Base-by-base conservation (phyloP, 2,797 vertebrate genomes). In the Muscicapa striata region DNA sequence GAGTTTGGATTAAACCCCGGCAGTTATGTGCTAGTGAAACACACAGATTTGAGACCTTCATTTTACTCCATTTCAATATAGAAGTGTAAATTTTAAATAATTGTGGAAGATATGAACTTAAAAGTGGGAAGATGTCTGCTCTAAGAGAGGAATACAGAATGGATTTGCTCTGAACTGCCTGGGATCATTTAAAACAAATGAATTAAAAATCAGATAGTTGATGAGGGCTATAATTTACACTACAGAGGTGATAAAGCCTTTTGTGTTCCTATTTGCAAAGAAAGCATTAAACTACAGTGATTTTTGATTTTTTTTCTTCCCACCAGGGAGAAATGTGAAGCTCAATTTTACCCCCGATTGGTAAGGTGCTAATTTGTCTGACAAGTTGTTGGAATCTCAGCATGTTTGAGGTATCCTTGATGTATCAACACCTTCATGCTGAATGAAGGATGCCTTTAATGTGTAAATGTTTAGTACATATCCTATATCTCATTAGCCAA, bases 371-470 rank as follows among this genome's bases (percentile, higher is more conserved):
- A 99, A 99, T 99, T 98, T 98, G 98, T 98, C 98, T 98, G 98
- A 98, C 98, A 98, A 98, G 98, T 98, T 98, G 98, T 98, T 98
- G 98, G 98, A 98, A 98, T 98, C 98, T 97, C 98, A 98, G 98
- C 98, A 98, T 98, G 98, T 98, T 98, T 98, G 97, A 98, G 98
- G 97, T 98, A 98, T 98, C 98, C 98, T 99, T 99, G 99, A 98
- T 98, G 98, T 98, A 98, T 98, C 98, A 98, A 98, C 98, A 98
- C 97, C 97, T 98, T 98, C 98, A 98, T 98, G 98, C 98, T 97
- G 98, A 98, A 98, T 98, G 98, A 98, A 98, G 98, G 98, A 97
- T 97, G 97, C 97, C 98, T 98, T 98, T 97, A 98, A 98, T 97
- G 98, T 97, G 97, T 96, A 98, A 96, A 89, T 98, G 98, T 98